Conservation (phyloP, 2,113 vertebrate species). For the Nyctereutes procyonoides region DNA sequence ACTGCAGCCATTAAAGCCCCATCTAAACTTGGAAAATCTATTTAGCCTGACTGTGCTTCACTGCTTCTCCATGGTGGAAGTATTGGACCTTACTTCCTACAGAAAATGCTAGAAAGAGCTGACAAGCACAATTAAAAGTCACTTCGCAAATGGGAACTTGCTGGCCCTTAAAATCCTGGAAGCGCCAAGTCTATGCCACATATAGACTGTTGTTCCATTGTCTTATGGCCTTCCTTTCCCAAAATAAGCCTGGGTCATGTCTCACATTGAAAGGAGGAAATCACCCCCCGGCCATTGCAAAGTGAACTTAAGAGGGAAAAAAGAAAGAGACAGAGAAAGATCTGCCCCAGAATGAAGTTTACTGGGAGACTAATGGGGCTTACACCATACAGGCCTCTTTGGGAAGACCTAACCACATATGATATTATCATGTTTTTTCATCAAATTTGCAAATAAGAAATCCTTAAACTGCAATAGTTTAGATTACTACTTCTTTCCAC, state of each 20-base stretch:
- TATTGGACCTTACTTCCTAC: not conserved
- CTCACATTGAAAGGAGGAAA: not conserved
- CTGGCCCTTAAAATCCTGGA: not conserved
- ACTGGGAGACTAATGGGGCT: not conserved
- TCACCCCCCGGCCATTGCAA: not conserved
- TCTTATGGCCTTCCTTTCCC: not conserved
- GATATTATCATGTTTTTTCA: not conserved
- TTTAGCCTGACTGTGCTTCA: not conserved
- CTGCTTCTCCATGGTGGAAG: not conserved
- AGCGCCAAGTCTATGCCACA: not conserved
- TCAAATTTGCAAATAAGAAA: not conserved
- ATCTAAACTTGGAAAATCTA: not conserved
- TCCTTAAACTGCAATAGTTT: not conserved
- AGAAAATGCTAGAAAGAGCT: conserved; percentile 40
- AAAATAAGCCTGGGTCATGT: not conserved
- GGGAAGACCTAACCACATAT: not conserved
- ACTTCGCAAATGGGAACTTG: conserved; percentile 22
- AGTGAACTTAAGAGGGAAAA: not conserved
- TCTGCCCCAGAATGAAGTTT: not conserved
- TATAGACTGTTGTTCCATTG: conserved; percentile 5
- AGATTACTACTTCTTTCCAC: not conserved
- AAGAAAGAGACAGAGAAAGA: not conserved
- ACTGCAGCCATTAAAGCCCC: not conserved
- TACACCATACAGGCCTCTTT: not conserved
- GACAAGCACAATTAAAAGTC: conserved; percentile 16